Conservation (phyloP, 2,797 vertebrate species). For the Malacoctenus gilli region DNA sequence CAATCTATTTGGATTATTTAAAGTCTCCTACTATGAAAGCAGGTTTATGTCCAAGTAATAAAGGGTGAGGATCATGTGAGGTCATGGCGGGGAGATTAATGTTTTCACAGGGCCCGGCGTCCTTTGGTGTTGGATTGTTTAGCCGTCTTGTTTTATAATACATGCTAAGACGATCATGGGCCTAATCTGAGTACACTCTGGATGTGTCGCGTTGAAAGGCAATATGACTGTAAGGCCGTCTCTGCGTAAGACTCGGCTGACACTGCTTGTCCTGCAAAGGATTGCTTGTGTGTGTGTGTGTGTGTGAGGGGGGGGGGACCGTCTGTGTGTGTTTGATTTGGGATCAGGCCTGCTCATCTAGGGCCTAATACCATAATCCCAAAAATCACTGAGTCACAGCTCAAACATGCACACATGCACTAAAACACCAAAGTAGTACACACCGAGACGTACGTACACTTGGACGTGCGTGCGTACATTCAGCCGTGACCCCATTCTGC, state of each 20-base stretch:
- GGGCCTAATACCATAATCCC: slow-evolving; percentile 81
- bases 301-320: slow-evolving; percentile 51
- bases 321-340: slow-evolving; percentile 78
- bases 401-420: slow-evolving; percentile 65
- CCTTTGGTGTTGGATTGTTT: slow-evolving; percentile 70
- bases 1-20: slow-evolving; percentile 61
- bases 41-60: slow-evolving; percentile 64
- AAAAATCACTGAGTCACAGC: slow-evolving; percentile 80
- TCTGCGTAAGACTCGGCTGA: slow-evolving; percentile 72
- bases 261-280: slow-evolving; percentile 72
- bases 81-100: slow-evolving; percentile 61
- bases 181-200: slow-evolving; percentile 72
- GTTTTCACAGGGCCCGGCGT: slow-evolving; percentile 53
- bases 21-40: slow-evolving; percentile 45
- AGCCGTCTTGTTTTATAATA: slow-evolving; percentile 74
- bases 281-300: slow-evolving; percentile 54
- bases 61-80: slow-evolving; percentile 61
- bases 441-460: slow-evolving; percentile 42
- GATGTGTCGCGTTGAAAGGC: slow-evolving; percentile 73
- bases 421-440: slow-evolving; percentile 48
- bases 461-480: slow-evolving; percentile 21
- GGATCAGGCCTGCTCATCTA: slow-evolving; percentile 80
- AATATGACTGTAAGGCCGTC: slow-evolving; percentile 69
- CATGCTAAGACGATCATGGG: slow-evolving; percentile 73
- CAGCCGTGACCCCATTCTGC: slow-evolving; percentile 63